phyloP scores from a whole-genome alignment of 2,797 vertebrate species.

The Odontamblyopus rebecca region DNA sequence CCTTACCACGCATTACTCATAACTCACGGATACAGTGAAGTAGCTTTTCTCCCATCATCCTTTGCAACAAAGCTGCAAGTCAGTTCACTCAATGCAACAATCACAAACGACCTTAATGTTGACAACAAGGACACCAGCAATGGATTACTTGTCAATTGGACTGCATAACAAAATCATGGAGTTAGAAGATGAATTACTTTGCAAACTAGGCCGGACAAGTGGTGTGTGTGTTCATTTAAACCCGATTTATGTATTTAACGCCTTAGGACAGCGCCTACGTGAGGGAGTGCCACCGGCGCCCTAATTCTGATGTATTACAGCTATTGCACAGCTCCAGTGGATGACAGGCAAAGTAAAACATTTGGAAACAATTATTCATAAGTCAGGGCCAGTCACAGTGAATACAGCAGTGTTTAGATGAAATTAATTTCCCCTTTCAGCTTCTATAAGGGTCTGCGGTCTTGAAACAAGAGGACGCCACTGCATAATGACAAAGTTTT shows the following conservation, averaged over 20 bases:
- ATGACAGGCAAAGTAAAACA: constrained; percentile 63
- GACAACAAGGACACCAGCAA: constrained; percentile 82
- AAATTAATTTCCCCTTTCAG: constrained; percentile 54
- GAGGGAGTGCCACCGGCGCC: constrained; percentile 62
- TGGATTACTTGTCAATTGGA: constrained; percentile 85
- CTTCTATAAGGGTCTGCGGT: constrained; percentile 29
- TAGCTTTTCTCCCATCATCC: constrained; percentile 45
- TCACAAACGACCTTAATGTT: constrained; percentile 81
- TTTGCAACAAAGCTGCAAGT: constrained; percentile 54
- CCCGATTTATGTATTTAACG: constrained; percentile 83
- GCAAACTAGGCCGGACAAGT: constrained; percentile 80
- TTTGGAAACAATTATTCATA: constrained; percentile 63
- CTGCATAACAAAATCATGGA: constrained; percentile 82
- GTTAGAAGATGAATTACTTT: constrained; percentile 82
- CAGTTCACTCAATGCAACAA: constrained; percentile 71
- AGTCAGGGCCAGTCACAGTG: constrained; percentile 34
- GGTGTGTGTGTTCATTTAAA: constrained; percentile 84
- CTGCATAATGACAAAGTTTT: neutral
- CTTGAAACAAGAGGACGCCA: neutral
- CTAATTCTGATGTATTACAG: constrained; percentile 79
- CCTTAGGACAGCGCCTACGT: constrained; percentile 66
- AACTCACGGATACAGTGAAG: constrained; percentile 39
- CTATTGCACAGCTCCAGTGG: constrained; percentile 55
- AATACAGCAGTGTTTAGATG: constrained; percentile 35
- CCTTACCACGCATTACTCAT: constrained; percentile 35